Base-by-base conservation (phyloP, 2,888 invertebrate genomes). In the Eledona agricola region DNA sequence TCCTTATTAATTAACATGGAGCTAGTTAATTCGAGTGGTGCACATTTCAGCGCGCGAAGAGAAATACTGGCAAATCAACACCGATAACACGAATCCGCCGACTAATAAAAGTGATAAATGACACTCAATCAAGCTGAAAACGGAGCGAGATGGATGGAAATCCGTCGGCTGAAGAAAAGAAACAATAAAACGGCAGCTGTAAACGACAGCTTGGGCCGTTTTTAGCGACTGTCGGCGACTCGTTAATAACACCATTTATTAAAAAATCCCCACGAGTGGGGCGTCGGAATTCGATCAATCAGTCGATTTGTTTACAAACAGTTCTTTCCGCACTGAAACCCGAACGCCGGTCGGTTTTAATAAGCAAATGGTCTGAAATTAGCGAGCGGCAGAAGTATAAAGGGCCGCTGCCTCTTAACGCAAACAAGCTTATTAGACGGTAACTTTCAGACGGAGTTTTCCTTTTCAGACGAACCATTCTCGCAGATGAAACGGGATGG, bases 361-460 rank as follows among this genome's bases (percentile, higher is more conserved):
- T 67, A 64, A 66, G 63, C 65, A 66, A 61, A 68, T 66, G 65
- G 64, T 62, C 65, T 55, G 61, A 66, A 67, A 69, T 70, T 67
- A 67, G 66, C 59, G 61, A 58, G 62, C 56, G 62, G 56, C 58
- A 58, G 58, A n/a, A n/a, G n/a, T n/a, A n/a, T 63, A 63, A 65
- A 66, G 64, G 64, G 65, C 64, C 53, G 38, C 50, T 59, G 58
- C 51, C 55, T 62, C 62, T 59, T 45, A 57, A 46, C 51, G 57
- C 65, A 69, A 70, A 69, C 64, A 67, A 62, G 53, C 59, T 52
- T 28, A 51, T 51, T 47, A 60, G 57, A 63, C 46, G 37, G 58
- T 54, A 32, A 51, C 43, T 40, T 53, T 42, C 45, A 22, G 13
- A 19, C 9, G 26, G 29, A 19, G 19, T 42, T 29, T 42, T 34